These are phyloP conservation scores for Nasonia vitripennis DNA, from an alignment of 1,140 invertebrate genomes.

Conservation along the genomic window DNA sequence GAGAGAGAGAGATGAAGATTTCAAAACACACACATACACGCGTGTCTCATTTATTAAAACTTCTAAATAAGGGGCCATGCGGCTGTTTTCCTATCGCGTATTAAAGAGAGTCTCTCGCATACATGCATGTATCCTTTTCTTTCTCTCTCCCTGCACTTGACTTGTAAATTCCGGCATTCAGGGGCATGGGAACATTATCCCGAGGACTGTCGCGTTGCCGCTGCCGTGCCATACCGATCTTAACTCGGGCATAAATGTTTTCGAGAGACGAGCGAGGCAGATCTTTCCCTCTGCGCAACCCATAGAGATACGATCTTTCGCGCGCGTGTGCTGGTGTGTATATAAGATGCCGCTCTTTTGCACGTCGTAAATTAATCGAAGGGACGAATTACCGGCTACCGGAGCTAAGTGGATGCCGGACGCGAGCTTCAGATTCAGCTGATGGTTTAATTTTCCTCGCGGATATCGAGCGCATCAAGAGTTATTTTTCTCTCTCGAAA, in stretches of 20 bases:
- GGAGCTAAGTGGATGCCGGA: not conserved
- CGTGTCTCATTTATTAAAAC: constrained; percentile 21
- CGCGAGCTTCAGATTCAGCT: not conserved
- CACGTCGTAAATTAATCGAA: constrained; percentile 41
- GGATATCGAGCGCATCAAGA: no score
- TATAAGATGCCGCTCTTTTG: constrained; percentile 10
- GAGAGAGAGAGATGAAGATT: constrained; percentile 3
- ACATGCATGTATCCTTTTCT: not conserved
- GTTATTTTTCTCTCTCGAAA: no score
- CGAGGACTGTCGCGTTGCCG: constrained; percentile 25
- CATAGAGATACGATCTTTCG: constrained; percentile 2
- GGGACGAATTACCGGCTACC: constrained; percentile 15
- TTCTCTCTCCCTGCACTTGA: constrained; percentile 7
- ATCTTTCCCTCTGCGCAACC: not conserved
- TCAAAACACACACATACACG: not conserved
- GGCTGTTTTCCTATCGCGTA: not conserved
- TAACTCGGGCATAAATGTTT: constrained; percentile 30
- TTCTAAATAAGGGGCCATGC: not conserved
- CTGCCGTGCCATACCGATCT: constrained; percentile 37
- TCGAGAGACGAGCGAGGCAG: not conserved
- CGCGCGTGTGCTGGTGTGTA: not conserved
- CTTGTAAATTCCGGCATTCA: constrained; percentile 42
- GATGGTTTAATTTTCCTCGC: constrained; percentile 10
- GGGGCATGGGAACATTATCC: constrained; percentile 46
- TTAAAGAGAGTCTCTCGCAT: not conserved